Percentiles rank a stretch among this genome's conserved stretches.
These are phyloP conservation scores for Astyanax mexicanus DNA, from an alignment of 2,797 vertebrate species.

Conservation along the genomic window DNA sequence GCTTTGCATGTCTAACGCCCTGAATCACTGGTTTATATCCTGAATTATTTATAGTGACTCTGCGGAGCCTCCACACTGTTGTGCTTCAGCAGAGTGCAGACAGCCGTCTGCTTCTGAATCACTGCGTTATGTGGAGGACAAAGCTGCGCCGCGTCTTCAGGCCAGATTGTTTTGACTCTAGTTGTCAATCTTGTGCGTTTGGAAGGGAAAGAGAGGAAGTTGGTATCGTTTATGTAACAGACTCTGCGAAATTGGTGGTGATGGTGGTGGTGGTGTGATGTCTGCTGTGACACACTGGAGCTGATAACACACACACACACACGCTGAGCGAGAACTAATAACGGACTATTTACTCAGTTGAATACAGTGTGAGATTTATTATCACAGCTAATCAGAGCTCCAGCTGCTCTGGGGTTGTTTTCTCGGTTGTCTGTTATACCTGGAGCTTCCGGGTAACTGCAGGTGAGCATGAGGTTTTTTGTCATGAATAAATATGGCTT, in stretches of 20 bases:
- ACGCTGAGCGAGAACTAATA: neutral
- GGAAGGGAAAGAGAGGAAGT: slow-evolving; percentile 43
- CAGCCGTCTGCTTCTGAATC: neutral
- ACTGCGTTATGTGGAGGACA: neutral
- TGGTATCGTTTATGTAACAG: slow-evolving; percentile 42
- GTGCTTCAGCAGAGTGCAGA: no score
- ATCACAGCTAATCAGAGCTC: slow-evolving; percentile 15
- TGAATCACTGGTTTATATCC: no score
- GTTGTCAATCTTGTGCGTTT: neutral
- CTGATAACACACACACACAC: slow-evolving; percentile 28
- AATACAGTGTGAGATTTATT: slow-evolving; percentile 37
- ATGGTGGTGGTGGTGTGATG: slow-evolving; percentile 13
- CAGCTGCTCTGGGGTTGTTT: slow-evolving; percentile 7
- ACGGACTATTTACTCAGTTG: slow-evolving; percentile 37
- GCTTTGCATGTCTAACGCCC: neutral
- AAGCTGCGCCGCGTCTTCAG: neutral
- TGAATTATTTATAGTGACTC: no score
- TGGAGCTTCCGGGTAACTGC: neutral
- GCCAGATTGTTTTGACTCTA: neutral
- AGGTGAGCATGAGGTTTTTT: neutral
- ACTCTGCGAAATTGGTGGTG: neutral
- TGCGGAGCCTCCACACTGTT: no score
- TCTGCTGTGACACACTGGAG: slow-evolving; percentile 9
- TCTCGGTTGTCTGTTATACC: neutral
- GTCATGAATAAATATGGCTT: neutral